phyloP scores from a whole-genome alignment of 2,113 vertebrate genomes.

The Probosciger aterrimus region DNA sequence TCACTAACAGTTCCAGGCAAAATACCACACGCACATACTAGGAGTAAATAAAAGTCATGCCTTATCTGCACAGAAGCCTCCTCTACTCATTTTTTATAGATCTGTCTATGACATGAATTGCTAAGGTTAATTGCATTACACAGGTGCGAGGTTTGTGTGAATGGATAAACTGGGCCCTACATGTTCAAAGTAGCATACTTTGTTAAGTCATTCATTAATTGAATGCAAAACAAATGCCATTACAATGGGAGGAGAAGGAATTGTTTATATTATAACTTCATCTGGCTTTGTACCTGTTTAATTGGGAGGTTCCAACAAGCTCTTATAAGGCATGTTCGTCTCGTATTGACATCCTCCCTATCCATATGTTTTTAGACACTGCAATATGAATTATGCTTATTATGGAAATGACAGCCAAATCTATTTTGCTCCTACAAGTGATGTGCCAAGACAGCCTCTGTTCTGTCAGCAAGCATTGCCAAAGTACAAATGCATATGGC shows the following conservation, averaged over 20 bases:
- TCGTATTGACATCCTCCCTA: slow-evolving; percentile 15
- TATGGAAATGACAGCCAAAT: slow-evolving; percentile 61
- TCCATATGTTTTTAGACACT: slow-evolving; percentile 46
- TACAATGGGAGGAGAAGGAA: neutral
- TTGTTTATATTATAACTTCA: slow-evolving; percentile 37
- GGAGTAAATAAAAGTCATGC: neutral
- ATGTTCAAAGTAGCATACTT: neutral
- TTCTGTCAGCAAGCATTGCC: slow-evolving; percentile 59
- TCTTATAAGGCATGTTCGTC: neutral
- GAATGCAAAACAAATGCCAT: slow-evolving; percentile 1
- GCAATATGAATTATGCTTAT: slow-evolving; percentile 52
- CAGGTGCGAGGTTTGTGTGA: neutral
- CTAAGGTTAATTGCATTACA: neutral
- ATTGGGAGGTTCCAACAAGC: neutral
- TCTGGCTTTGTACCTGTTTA: slow-evolving; percentile 46
- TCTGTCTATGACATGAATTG: neutral
- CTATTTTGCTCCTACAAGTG: slow-evolving; percentile 51
- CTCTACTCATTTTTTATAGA: neutral
- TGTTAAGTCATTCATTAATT: slow-evolving; percentile 6
- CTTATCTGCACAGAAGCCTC: neutral
- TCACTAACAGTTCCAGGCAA: neutral
- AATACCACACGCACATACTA: neutral
- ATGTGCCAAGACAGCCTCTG: slow-evolving; percentile 57
- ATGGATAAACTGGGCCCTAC: neutral
- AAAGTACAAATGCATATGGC: slow-evolving; percentile 64